phyloP scores from a whole-genome alignment of 2,888 invertebrate genomes.

The Macrosiphum euphorbiae region DNA sequence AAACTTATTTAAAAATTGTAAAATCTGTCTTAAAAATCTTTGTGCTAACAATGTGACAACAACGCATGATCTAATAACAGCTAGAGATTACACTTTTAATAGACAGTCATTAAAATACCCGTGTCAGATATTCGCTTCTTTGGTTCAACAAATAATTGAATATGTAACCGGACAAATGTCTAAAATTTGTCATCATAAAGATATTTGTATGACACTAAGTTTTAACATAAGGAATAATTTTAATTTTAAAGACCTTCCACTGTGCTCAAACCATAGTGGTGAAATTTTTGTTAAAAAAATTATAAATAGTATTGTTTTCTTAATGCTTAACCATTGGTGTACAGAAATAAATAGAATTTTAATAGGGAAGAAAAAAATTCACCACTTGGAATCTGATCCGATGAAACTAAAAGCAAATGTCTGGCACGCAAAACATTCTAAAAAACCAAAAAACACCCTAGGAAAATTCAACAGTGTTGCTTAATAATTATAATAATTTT shows the following conservation, averaged over 20 bases:
- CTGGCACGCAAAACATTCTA: neutral
- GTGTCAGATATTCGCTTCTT: neutral
- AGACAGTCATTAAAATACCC: neutral
- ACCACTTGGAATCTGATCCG: neutral
- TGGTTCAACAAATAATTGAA: neutral
- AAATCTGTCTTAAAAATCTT: neutral
- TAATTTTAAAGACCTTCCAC: conserved; percentile 7
- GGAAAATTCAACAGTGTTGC: neutral
- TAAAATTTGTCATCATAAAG: neutral
- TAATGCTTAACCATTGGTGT: neutral
- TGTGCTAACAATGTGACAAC: neutral
- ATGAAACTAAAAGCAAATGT: neutral
- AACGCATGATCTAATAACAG: neutral
- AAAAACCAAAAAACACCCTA: neutral
- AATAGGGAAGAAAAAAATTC: neutral
- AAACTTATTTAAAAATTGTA: conserved; percentile 16
- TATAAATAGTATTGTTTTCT: neutral
- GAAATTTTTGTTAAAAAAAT: neutral
- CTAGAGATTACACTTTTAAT: neutral
- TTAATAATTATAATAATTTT: neutral
- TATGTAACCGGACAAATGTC: neutral
- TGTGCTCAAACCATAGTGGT: neutral
- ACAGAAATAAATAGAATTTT: conserved; percentile 3
- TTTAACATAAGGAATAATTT: neutral
- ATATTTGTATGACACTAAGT: neutral